These are phyloP conservation scores for Margarornis squamiger DNA, from an alignment of 2,797 vertebrate species.

Conservation along the genomic window DNA sequence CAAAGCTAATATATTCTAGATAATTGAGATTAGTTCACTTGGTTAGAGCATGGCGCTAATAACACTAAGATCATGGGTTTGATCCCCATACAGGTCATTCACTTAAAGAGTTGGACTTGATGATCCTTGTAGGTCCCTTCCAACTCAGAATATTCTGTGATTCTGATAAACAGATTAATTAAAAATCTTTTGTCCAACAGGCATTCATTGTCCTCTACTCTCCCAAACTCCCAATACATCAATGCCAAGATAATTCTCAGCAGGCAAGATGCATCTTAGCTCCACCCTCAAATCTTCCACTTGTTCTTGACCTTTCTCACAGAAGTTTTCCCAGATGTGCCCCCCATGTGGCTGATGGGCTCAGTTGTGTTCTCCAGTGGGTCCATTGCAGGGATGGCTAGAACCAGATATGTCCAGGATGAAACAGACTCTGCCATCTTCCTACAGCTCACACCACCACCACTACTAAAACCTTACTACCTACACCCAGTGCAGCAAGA, in stretches of 20 bases:
- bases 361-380: not conserved
- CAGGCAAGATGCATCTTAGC: not conserved
- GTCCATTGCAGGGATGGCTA: not conserved
- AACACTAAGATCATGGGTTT: not conserved
- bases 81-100: not conserved
- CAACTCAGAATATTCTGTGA: not conserved
- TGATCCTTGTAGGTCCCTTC: not conserved
- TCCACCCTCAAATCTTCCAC: not conserved
- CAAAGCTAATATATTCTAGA: not conserved
- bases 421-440: fast-evolving
- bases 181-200: not conserved
- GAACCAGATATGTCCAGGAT: not conserved
- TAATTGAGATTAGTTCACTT: not conserved
- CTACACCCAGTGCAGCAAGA: too few species aligned
- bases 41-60: not conserved
- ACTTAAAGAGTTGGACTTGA: not conserved
- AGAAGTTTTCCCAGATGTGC: fast-evolving
- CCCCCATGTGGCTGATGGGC: not conserved
- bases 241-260: not conserved
- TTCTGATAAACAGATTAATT: not conserved
- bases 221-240: not conserved
- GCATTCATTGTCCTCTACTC: not conserved
- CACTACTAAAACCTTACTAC: too few species aligned
- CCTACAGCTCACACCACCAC: not conserved
- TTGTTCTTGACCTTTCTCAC: not conserved